Percentiles rank a stretch among this genome's conserved stretches.
phyloP scores from a whole-genome alignment of 2,113 vertebrate genomes.

The Eptatretus burgeri region DNA sequence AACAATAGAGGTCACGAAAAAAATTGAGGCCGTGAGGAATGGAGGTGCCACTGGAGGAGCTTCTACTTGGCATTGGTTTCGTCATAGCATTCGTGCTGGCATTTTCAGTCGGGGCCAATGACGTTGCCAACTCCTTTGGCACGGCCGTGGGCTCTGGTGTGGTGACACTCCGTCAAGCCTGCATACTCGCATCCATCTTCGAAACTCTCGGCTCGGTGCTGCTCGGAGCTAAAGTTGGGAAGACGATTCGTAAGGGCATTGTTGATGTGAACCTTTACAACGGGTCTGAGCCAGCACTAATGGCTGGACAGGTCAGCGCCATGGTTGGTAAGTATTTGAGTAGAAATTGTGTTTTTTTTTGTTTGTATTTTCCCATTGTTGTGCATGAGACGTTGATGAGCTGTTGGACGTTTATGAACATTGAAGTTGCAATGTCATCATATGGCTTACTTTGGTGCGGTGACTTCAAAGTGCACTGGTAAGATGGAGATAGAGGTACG shows the following conservation, averaged over 20 bases:
- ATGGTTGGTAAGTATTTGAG: slow-evolving; percentile 51
- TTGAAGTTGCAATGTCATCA: too few species aligned
- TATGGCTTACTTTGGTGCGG: too few species aligned
- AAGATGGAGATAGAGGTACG: too few species aligned
- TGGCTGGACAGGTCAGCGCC: slow-evolving; percentile 48
- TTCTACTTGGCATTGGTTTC: slow-evolving; percentile 46
- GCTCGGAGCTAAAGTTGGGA: slow-evolving; percentile 71
- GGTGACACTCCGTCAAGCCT: slow-evolving; percentile 60
- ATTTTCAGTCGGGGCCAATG: slow-evolving; percentile 85
- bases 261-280: slow-evolving; percentile 54
- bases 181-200: slow-evolving; percentile 56
- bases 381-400: too few species aligned
- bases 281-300: slow-evolving; percentile 20
- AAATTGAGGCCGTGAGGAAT: too few species aligned
- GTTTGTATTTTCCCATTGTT: not conserved
- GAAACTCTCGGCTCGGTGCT: slow-evolving; percentile 70
- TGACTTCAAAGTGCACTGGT: too few species aligned
- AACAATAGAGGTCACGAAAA: too few species aligned
- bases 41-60: too few species aligned
- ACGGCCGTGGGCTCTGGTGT: slow-evolving; percentile 80
- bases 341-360: not conserved
- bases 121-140: slow-evolving; percentile 89
- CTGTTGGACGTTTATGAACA: too few species aligned
- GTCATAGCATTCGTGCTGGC: slow-evolving; percentile 72
- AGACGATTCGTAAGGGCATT: slow-evolving; percentile 71